Evolutionary conservation across 2,113 vertebrate genomes (phyloP).

Genomic region (Paracanthobrama guichenoti): DNA sequence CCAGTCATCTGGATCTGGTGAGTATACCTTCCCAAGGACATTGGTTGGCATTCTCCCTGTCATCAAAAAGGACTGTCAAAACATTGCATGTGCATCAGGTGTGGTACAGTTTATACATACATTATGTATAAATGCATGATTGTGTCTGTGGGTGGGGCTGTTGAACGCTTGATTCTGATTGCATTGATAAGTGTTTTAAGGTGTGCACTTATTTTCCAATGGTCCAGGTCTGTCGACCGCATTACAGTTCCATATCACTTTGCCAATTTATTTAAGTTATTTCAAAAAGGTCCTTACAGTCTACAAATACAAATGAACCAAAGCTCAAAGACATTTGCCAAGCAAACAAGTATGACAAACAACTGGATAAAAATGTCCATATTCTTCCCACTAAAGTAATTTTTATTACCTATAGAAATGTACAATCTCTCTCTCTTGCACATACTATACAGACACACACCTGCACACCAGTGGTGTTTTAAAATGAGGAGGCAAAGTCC

Average conservation of each 20-base stretch:
- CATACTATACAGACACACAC: no score
- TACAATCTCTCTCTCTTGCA: no score
- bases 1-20: conserved; percentile 89
- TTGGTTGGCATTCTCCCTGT: conserved; percentile 83
- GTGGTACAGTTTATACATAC: neutral
- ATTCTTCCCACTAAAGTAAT: no score
- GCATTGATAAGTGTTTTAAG: neutral
- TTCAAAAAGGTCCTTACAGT: neutral
- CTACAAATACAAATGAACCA: neutral
- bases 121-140: neutral
- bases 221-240: neutral
- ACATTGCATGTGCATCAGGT: neutral
- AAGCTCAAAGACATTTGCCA: neutral
- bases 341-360: neutral
- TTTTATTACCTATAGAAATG: no score
- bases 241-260: neutral
- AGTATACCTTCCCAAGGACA: conserved; percentile 84
- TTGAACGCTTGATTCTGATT: neutral
- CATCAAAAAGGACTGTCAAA: conserved; percentile 42
- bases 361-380: no score
- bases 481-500: no score
- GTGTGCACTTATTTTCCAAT: neutral
- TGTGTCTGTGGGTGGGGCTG: neutral
- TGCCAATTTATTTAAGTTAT: neutral
- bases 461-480: no score